phyloP scores from a whole-genome alignment of 2,797 vertebrate genomes.

The Linurgus olivaceus region DNA sequence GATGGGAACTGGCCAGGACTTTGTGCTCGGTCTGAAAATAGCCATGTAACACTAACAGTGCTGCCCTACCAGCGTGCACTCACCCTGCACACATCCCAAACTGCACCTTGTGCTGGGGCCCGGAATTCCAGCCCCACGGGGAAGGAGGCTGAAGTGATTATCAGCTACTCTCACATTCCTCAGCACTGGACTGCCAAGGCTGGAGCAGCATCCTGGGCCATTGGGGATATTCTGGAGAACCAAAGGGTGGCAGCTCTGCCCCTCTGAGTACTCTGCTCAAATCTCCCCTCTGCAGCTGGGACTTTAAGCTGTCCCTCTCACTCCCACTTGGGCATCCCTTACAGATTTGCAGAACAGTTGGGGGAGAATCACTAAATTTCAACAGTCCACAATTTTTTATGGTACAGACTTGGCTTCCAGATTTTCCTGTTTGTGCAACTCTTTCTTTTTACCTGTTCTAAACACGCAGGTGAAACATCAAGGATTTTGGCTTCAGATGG shows the following conservation, averaged over 20 bases:
- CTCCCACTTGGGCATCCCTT: background rate
- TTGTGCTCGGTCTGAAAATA: background rate
- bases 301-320: background rate
- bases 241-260: background rate
- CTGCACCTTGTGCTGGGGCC: background rate
- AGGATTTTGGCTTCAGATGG: background rate
- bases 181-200: background rate
- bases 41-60: background rate
- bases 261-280: background rate
- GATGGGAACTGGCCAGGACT: background rate
- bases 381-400: background rate
- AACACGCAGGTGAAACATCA: background rate
- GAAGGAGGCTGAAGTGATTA: background rate
- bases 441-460: background rate
- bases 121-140: background rate
- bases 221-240: background rate
- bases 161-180: background rate
- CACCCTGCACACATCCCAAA: background rate
- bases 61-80: background rate
- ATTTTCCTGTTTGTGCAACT: background rate
- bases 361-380: background rate
- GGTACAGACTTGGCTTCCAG: background rate
- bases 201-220: background rate
- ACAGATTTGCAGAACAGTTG: background rate
- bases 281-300: rapidly evolving